phyloP scores from a whole-genome alignment of 1,140 invertebrate species.

The Drosophila watanabei region DNA sequence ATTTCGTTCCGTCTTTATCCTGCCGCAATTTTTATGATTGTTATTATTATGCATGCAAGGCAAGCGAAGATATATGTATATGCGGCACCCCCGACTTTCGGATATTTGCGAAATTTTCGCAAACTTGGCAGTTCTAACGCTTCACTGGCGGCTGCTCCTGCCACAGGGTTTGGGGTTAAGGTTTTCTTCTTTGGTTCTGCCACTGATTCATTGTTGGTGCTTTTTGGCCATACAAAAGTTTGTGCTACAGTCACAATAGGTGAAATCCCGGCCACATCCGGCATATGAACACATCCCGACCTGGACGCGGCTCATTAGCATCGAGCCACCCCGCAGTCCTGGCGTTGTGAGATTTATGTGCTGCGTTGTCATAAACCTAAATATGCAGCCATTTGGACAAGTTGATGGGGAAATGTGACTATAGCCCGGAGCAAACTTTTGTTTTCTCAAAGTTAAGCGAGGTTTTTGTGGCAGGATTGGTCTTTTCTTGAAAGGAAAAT shows the following conservation, averaged over 20 bases:
- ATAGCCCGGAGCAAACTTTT: background rate
- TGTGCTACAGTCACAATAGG: conserved; percentile 44
- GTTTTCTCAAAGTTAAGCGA: background rate
- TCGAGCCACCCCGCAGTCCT: conserved; percentile 57
- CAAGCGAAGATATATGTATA: conserved; percentile 27
- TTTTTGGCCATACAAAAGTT: conserved; percentile 32
- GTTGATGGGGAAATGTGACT: conserved; percentile 23
- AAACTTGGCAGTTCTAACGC: conserved; percentile 65
- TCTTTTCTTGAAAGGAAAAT: background rate
- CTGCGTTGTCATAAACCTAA: conserved; percentile 71
- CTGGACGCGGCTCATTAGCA: conserved; percentile 66
- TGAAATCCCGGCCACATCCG: conserved; percentile 29
- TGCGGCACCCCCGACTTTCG: background rate
- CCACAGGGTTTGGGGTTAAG: conserved; percentile 8
- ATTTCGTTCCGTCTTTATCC: conserved; percentile 34
- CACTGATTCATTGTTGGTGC: conserved; percentile 68
- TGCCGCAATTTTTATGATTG: conserved; percentile 69
- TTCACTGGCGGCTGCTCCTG: conserved; percentile 41
- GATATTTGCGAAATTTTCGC: conserved; percentile 51
- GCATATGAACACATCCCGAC: conserved; percentile 1
- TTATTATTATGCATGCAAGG: conserved; percentile 76
- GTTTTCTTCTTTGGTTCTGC: conserved; percentile 2
- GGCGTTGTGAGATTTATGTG: conserved; percentile 69
- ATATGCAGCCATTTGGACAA: conserved; percentile 72
- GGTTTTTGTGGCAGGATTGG: background rate